Evolutionary conservation across 2,113 vertebrate species (phyloP).

Genomic region (Myiozetetes cayanensis): DNA sequence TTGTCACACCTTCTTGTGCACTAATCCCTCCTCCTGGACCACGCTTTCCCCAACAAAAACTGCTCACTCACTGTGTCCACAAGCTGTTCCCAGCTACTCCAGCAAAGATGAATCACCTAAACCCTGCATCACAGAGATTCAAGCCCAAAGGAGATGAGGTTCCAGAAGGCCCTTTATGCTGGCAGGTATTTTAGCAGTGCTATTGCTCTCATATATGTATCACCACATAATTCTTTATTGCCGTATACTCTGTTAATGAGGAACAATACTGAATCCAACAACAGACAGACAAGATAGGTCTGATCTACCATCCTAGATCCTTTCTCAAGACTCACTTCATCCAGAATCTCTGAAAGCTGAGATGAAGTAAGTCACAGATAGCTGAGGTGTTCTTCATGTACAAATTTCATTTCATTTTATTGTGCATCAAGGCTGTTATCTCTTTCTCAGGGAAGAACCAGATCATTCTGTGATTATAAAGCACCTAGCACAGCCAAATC

Average conservation of each 20-base stretch:
- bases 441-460: background rate
- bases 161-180: background rate
- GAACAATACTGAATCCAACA: background rate
- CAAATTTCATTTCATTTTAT: background rate
- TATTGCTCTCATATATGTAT: background rate
- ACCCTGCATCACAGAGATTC: background rate
- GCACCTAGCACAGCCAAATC: background rate
- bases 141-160: background rate
- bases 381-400: background rate
- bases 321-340: background rate
- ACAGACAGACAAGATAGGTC: background rate
- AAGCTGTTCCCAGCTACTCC: background rate
- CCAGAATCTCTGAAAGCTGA: background rate
- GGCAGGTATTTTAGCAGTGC: background rate
- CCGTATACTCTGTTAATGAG: background rate
- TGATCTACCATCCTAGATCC: background rate
- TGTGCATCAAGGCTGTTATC: background rate
- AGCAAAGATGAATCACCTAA: background rate
- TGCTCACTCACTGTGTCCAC: background rate
- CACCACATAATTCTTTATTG: background rate
- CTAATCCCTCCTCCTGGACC: background rate
- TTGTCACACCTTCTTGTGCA: background rate
- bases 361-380: rapidly evolving
- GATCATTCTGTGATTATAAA: background rate
- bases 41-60: rapidly evolving